phyloP scores from a whole-genome alignment of 2,888 invertebrate species.

The Rhimphoctona megacephalus region DNA sequence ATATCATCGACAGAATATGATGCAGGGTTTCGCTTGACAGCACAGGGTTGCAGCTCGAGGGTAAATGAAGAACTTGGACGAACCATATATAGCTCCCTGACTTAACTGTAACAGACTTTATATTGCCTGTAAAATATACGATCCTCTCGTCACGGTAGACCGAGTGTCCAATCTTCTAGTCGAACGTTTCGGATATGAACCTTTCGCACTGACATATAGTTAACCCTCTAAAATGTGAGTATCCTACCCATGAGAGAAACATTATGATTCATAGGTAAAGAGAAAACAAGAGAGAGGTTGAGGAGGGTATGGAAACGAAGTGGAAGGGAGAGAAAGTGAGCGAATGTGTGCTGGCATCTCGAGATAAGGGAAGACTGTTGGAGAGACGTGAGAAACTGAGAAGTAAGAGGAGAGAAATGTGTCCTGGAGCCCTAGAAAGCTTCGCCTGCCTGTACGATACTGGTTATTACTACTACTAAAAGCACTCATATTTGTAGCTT shows the following conservation, averaged over 20 bases:
- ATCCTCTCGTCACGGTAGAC: conserved; percentile 4
- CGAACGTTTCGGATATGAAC: conserved; percentile 40
- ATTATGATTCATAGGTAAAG: background rate
- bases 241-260: background rate
- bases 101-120: background rate
- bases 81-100: background rate
- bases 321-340: conserved; percentile 24
- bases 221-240: conserved; percentile 39
- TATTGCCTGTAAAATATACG: conserved; percentile 14
- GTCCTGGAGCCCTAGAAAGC: conserved; percentile 30
- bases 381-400: conserved; percentile 54
- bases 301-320: conserved; percentile 7
- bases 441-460: conserved; percentile 35
- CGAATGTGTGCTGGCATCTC: conserved; percentile 39
- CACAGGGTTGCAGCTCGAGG: background rate
- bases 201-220: conserved; percentile 10
- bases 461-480: conserved; percentile 19
- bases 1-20: conserved; percentile 10
- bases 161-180: conserved; percentile 31
- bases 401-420: conserved; percentile 25
- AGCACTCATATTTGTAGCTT: conserved; percentile 3
- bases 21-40: conserved; percentile 27
- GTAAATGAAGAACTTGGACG: conserved; percentile 44
- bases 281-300: conserved; percentile 10
- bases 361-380: conserved; percentile 56